A percentile compares a stretch with the other conserved stretches of the same genome.
Evolutionary conservation across 2,888 invertebrate species (phyloP).

Genomic region (Xylocampa areola): DNA sequence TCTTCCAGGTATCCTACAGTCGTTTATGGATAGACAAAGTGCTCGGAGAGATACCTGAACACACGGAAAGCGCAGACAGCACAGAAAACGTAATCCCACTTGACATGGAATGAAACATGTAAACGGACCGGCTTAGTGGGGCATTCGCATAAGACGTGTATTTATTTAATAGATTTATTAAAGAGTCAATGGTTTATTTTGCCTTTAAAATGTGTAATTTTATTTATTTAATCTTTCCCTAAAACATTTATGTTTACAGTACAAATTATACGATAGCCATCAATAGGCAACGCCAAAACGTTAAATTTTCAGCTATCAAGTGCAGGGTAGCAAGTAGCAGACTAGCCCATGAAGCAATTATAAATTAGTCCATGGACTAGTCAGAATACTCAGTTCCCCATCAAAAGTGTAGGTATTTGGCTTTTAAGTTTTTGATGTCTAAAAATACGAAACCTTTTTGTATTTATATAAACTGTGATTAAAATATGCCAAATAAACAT

Average conservation of each 20-base stretch:
- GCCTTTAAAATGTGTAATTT: neutral
- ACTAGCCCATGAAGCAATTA: too few species aligned
- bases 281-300: too few species aligned
- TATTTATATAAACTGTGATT: too few species aligned
- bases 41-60: slow-evolving; percentile 64
- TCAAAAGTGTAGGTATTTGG: too few species aligned
- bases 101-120: slow-evolving; percentile 44
- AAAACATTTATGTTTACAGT: too few species aligned
- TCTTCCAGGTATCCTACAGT: slow-evolving; percentile 78
- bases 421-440: too few species aligned
- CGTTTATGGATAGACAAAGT: slow-evolving; percentile 80
- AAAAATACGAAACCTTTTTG: too few species aligned
- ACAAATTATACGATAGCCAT: neutral
- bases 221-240: neutral
- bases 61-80: slow-evolving; percentile 77
- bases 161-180: slow-evolving; percentile 1
- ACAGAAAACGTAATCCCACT: slow-evolving; percentile 77
- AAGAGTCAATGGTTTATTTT: slow-evolving; percentile 4
- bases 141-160: slow-evolving; percentile 1
- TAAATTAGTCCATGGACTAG: too few species aligned
- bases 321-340: too few species aligned
- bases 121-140: slow-evolving; percentile 12
- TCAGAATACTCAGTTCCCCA: too few species aligned
- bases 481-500: too few species aligned
- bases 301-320: too few species aligned